Evolutionary conservation across 2,888 invertebrate genomes (phyloP).

Genomic region (Allacma fusca): DNA sequence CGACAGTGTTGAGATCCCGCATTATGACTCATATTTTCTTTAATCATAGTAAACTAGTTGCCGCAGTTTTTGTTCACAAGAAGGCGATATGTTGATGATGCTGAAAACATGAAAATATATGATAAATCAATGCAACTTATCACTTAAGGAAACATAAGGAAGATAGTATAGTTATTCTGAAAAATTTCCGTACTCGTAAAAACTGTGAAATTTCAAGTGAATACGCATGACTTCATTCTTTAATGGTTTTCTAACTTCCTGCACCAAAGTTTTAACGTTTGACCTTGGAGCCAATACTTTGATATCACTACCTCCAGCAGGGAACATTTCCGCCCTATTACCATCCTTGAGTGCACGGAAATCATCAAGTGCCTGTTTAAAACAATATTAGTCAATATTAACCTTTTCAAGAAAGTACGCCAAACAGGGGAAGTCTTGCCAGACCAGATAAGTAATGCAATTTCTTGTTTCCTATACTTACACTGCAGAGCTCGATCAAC

Average conservation of each 20-base stretch:
- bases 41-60: conserved; percentile 14
- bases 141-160: too few relatives aligned
- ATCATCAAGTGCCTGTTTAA: conserved; percentile 20
- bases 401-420: too few relatives aligned
- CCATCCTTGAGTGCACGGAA: conserved; percentile 5
- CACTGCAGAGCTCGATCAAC: conserved; percentile 27
- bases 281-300: conserved; percentile 13
- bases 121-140: not conserved
- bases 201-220: conserved; percentile 36
- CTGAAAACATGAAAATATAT: not conserved
- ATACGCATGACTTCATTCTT: conserved; percentile 39
- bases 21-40: not conserved
- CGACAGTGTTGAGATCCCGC: not conserved
- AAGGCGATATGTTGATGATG: conserved; percentile 4
- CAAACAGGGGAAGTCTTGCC: too few relatives aligned
- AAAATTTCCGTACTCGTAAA: conserved; percentile 31
- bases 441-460: too few relatives aligned
- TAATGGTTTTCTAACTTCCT: conserved; percentile 31
- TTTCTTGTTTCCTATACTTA: conserved; percentile 23
- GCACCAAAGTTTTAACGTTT: conserved; percentile 27
- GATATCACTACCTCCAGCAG: not conserved
- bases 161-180: too few relatives aligned
- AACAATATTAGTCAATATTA: not conserved
- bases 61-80: conserved; percentile 29
- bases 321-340: not conserved